A percentile compares a stretch with the other conserved stretches of the same genome.
phyloP scores from a whole-genome alignment of 2,797 vertebrate species.

The Cottoperca gobio region DNA sequence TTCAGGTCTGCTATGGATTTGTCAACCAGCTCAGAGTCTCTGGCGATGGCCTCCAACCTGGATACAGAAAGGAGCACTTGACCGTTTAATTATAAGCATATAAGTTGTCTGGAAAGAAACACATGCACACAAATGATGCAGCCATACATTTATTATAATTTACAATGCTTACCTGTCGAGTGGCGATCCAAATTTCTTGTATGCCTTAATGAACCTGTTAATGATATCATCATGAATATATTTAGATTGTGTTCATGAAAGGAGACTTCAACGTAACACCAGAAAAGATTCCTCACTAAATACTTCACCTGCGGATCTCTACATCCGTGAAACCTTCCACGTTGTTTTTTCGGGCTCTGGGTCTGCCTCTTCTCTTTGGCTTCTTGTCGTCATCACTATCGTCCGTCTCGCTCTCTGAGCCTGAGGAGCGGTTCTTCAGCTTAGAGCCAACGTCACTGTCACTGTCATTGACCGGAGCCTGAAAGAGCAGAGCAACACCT shows the following conservation, averaged over 20 bases:
- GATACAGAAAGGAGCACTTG: background rate
- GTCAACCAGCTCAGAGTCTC: constrained; percentile 97
- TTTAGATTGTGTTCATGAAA: background rate
- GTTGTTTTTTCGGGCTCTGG: constrained; percentile 94
- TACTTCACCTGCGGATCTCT: constrained; percentile 94
- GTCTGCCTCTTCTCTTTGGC: constrained; percentile 94
- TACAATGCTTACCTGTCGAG: constrained; percentile 90
- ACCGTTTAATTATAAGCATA: background rate
- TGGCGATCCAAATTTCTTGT: constrained; percentile 97
- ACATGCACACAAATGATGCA: background rate
- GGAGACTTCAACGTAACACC: background rate
- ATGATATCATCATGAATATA: background rate
- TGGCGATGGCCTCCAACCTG: constrained; percentile 95
- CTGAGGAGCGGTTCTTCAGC: constrained; percentile 93
- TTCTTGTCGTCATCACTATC: constrained; percentile 97
- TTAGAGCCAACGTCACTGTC: constrained; percentile 97
- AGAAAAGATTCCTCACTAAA: background rate
- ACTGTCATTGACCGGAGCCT: constrained; percentile 96
- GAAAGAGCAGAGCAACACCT: background rate
- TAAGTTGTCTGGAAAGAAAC: background rate
- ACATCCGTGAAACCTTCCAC: constrained; percentile 98
- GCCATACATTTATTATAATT: background rate
- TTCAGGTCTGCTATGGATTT: constrained; percentile 97
- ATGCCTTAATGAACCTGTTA: constrained; percentile 97
- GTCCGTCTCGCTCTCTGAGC: constrained; percentile 95